Percentiles rank a stretch among this genome's conserved stretches.
Conservation (phyloP, 1,140 invertebrate genomes). For the Leptinotarsa undecemlineata region DNA sequence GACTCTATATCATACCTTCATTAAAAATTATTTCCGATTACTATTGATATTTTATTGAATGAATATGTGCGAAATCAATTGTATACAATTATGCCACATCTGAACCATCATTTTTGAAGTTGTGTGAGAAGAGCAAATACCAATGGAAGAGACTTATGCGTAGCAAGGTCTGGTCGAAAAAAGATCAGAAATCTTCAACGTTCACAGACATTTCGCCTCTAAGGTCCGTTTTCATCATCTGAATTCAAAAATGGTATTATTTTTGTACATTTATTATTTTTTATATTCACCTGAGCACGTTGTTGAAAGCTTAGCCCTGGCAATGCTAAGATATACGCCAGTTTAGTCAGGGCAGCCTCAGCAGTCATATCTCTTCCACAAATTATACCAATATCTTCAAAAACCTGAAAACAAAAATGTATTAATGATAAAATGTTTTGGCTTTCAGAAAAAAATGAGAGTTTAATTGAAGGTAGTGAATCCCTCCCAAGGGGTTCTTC, state of each 20-base stretch:
- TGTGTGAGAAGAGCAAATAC: too few species aligned
- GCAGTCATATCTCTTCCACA: slow-evolving; percentile 94
- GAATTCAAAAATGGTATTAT: slow-evolving; percentile 33
- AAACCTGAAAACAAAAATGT: slow-evolving; percentile 32
- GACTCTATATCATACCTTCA: too few species aligned
- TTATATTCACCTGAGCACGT: slow-evolving; percentile 33
- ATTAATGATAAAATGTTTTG: slow-evolving; percentile 1
- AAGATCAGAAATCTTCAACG: background rate
- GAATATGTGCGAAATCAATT: too few species aligned
- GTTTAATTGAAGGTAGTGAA: too few species aligned
- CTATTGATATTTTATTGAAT: too few species aligned
- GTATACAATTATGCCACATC: too few species aligned
- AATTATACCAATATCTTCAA: slow-evolving; percentile 71
- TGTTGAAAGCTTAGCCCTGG: slow-evolving; percentile 29
- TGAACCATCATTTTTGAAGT: too few species aligned
- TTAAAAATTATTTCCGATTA: too few species aligned
- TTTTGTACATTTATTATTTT: background rate
- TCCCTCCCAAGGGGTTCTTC: too few species aligned
- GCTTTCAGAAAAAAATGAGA: too few species aligned
- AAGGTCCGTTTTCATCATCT: slow-evolving; percentile 81
- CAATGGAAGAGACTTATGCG: too few species aligned
- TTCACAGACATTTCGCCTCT: slow-evolving; percentile 67
- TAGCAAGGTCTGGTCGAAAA: background rate
- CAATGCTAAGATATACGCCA: slow-evolving; percentile 78
- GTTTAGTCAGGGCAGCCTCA: slow-evolving; percentile 90